A percentile compares a stretch with the other conserved stretches of the same genome.
Conservation (phyloP, 2,888 invertebrate species). For the Cyclophora punctaria region DNA sequence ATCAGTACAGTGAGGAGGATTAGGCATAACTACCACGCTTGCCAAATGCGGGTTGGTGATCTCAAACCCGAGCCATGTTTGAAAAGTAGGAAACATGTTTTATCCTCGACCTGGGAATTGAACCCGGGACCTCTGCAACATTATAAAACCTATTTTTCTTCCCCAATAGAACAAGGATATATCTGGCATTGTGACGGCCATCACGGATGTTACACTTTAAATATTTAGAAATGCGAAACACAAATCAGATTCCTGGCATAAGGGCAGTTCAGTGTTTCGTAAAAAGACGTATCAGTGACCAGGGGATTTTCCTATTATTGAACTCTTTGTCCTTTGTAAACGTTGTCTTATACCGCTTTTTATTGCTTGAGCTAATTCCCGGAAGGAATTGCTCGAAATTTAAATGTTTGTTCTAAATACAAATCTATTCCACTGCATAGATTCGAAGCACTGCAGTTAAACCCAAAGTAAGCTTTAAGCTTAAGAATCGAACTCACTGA, state of each 20-base stretch:
- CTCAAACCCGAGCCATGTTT: no score
- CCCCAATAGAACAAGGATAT: no score
- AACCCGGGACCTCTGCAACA: constrained; percentile 15
- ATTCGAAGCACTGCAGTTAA: not conserved
- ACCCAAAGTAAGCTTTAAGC: not conserved
- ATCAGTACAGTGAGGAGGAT: not conserved
- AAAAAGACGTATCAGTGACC: constrained; percentile 13
- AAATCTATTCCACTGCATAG: not conserved
- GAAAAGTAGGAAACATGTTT: not conserved
- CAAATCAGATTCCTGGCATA: constrained; percentile 19
- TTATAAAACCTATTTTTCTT: no score
- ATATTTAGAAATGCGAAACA: constrained; percentile 11
- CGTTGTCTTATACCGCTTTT: constrained; percentile 5
- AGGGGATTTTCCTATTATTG: constrained; percentile 11
- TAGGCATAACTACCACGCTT: not conserved
- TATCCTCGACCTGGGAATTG: not conserved
- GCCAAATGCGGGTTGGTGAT: no score
- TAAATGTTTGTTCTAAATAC: not conserved
- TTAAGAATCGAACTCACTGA: no score
- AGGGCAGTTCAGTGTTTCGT: constrained; percentile 15
- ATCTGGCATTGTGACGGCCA: not conserved
- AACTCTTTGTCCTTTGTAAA: constrained; percentile 5
- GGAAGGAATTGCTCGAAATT: not conserved
- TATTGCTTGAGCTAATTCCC: constrained; percentile 3
- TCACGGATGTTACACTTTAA: constrained; percentile 12